A percentile compares a stretch with the other conserved stretches of the same genome.
These are phyloP conservation scores for Pristionchus maxplancki DNA, from an alignment of 2,888 invertebrate species.

Conservation along the genomic window DNA sequence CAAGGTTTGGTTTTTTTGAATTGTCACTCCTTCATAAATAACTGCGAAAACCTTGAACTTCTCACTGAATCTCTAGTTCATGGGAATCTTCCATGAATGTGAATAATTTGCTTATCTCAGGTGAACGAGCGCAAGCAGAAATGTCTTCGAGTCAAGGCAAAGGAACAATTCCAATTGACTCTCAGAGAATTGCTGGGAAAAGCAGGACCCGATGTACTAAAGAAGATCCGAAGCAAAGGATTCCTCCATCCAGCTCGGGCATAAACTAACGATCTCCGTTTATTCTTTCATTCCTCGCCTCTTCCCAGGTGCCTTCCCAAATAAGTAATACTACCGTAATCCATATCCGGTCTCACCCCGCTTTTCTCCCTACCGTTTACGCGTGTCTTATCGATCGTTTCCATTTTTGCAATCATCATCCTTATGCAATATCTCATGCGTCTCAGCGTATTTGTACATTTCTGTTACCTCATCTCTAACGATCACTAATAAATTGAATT, in stretches of 20 bases:
- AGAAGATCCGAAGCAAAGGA: conserved; percentile 41
- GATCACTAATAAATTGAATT: background rate
- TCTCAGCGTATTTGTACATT: conserved; percentile 46
- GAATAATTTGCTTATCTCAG: background rate
- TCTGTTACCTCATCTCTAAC: conserved; percentile 11
- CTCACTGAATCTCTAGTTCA: background rate
- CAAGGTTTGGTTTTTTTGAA: conserved; percentile 32
- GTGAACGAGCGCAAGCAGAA: conserved; percentile 67
- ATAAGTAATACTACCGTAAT: background rate
- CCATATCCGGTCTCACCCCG: conserved; percentile 39
- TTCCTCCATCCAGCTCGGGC: conserved; percentile 29
- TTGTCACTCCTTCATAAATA: background rate
- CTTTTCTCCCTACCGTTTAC: conserved; percentile 35
- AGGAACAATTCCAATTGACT: conserved; percentile 61
- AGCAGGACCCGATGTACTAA: conserved; percentile 42
- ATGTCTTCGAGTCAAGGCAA: conserved; percentile 61
- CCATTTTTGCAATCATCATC: conserved; percentile 9
- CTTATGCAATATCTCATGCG: conserved; percentile 41
- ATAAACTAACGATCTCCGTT: background rate
- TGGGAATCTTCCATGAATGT: background rate
- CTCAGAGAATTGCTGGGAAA: conserved; percentile 45
- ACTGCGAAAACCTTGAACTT: background rate
- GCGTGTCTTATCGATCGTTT: conserved; percentile 14
- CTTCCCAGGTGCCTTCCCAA: conserved; percentile 28
- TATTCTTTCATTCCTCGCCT: background rate